Base-by-base conservation (phyloP, 2,888 invertebrate species). In the Archips crataeganus region DNA sequence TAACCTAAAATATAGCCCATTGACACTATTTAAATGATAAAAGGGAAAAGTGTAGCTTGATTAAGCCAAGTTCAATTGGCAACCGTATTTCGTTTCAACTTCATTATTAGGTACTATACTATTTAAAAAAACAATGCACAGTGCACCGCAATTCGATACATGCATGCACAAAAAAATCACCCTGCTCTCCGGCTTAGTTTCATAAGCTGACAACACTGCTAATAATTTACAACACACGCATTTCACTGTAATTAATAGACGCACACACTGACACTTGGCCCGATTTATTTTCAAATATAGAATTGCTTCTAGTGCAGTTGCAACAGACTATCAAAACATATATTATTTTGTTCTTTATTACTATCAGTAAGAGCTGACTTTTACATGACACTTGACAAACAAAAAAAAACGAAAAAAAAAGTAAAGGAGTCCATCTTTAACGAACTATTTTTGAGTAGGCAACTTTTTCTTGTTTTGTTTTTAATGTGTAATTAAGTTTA, bases 241-340 rank as follows among this genome's bases (percentile, higher is more conserved):
- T 79, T 79, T 78, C 78, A 76, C 77, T 77, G 69, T 75, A 77
- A 77, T 76, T 74, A 76, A 78, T 77, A 69, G 39, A 76, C 75
- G 65, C 77, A 77, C 79, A 78, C 76, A 76, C 74, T 75, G 77
- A 75, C 73, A 75, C 75, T 79, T 79, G 79, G 79, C 78, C 78
- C 75, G 75, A 77, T 77, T 76, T 68, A 74, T 74, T 75, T 79
- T 77, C 77, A 77, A 81, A 79, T 67, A 78, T 78, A 76, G 78
- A 77, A 76, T 75, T 57, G 51, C 64, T 73, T 70, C 72, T 64
- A 71, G 63, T 59, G 71, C 70, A 71, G 62, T 71, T 63, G 66
- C 71, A 67, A 71, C 63, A 71, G 65, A 47, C 47, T 49, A 54
- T 47, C 59, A n/a, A 57, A 51, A 15, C 47, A 49, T 11, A 45